Evolutionary conservation across 1,140 invertebrate genomes (phyloP), one percentile per base, ranked within the genome.

Genomic region (Whitmania pigra): DNA sequence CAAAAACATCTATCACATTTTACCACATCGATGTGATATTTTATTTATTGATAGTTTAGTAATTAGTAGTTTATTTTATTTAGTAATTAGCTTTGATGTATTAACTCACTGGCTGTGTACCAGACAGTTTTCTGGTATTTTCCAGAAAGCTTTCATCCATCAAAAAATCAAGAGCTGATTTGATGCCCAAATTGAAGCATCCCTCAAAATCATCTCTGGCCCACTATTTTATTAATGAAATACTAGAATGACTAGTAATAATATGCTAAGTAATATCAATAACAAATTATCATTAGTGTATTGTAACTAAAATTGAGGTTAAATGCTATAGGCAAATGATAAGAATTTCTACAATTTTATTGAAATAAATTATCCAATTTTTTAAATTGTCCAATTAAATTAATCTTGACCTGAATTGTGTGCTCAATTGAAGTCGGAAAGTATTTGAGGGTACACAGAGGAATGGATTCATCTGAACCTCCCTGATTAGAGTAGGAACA

Each of bases 371-470:
- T 63, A 25, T 63, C 57, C 22, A 63, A n/a, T n/a, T n/a, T n/a
- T n/a, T 27, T 4, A 69, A 40, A 49, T 5, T 29, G 13, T 53
- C 71, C 15, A 11, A 49, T 49, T 49, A 49, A 49, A 49, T 5
- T 49, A 49, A 7, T 17, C 43, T 49, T 49, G 72, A 82, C 81
- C 84, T 95, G 94, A 68, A 99, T 81, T 20, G 95, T 98, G 80
- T 99, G 96, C 83, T 99, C 94, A 79, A 99, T 99, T 17, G 94
- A 92, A 83, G 98, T 97, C 0, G 96, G 96, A 85, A 99, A 99
- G 82, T 99, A 97, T 81, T 97, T 98, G 69, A 99, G 83, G 0
- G 96, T 99, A 82, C 96, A 99, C 75, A 98, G 96, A 0, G 96
- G 96, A 80, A 98, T 97, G 77, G 90, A 11, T 63, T 63, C 22